Evolutionary conservation across 2,797 vertebrate species (phyloP), one percentile per base, ranked within the genome.

Genomic region (Harpagifer antarcticus): DNA sequence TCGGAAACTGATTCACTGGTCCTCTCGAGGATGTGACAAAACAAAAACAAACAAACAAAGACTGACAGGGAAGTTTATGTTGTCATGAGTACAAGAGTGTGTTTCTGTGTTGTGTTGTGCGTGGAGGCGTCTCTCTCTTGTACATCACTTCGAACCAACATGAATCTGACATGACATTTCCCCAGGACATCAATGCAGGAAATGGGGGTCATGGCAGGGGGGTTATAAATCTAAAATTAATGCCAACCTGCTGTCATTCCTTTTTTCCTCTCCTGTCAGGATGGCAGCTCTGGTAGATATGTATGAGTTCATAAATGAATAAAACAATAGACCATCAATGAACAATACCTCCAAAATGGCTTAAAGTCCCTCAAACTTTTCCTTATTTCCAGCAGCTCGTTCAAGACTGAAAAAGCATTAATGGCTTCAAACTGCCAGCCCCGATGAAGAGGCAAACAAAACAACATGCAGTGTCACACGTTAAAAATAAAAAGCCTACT

Each of bases 131-230:
- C 72, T 67, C 81, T 64, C 60, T 79, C 78, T 79, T 81, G 73
- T 88, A 90, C 73, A 49, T 91, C 80, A 37, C 79, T 87, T 82
- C 77, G 50, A 77, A 73, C 81, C 60, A 72, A 86, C 76, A 72
- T 48, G 65, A 86, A 73, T 85, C 72, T 90, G 89, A 92, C 79
- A 56, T 93, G 91, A 93, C 93, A 92, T 93, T 93, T 93, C 84
- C 84, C 79, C 78, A 81, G 82, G 86, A 91, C n/a, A 23, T 76
- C 48, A 63, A 78, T 63, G 81, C 70, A 78, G 77, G 74, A 85
- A 88, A 88, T 71, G 44, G 66, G 78, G 85, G 87, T 86, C 85
- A 89, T 12, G 61, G 82, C 82, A 86, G 63, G 64, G 42, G 74
- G 70, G 78, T 82, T 74, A 86, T 72, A 90, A 86, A 90, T 91